Evolutionary conservation across 2,888 invertebrate species (phyloP), one percentile per base, ranked within the genome.

Genomic region (Tipula unca): DNA sequence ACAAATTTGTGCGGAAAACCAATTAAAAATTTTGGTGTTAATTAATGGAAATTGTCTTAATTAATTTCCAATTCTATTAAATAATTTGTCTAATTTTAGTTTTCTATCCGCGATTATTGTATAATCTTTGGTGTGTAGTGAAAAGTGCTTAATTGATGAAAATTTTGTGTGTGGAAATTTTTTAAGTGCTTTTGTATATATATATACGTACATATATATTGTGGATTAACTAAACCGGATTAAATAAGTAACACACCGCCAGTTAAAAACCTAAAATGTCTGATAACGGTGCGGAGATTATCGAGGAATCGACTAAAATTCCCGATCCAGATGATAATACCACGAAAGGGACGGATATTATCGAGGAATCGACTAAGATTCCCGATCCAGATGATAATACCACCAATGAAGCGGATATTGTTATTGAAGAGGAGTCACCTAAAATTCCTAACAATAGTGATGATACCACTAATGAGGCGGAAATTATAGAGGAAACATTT

Each of bases 401-500:
- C n/a, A 48, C 48, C 48, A 48, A 48, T 17, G 48, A 48, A 8
- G 48, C 48, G 17, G 48, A 48, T 48, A 48, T 48, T 14, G 42
- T 42, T 14, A 17, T 48, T 39, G 10, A 39, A 4, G 48, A 17
- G 5, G 48, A 17, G 17, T 48, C 48, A 1, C 17, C 17, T 17
- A 48, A 69, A 69, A 69, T 69, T 69, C 69, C 69, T n/a, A n/a
- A n/a, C 25, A 6, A 69, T 10, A 25, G 10, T 25, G 69, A 69
- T 69, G 48, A 54, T 17, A 17, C n/a, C 17, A 54, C 86, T 4
- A 69, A 69, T 69, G 69, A 25, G 25, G 69, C 69, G 25, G 90
- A 90, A 85, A 89, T 89, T 85, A 89, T 90, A 17, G 90, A 90
- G 87, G 90, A 90, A 87, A 89, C 89, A 84, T 86, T 83, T 85